These are phyloP conservation scores for Ophonus ardosiacus DNA, from an alignment of 2,888 invertebrate species.

Conservation along the genomic window DNA sequence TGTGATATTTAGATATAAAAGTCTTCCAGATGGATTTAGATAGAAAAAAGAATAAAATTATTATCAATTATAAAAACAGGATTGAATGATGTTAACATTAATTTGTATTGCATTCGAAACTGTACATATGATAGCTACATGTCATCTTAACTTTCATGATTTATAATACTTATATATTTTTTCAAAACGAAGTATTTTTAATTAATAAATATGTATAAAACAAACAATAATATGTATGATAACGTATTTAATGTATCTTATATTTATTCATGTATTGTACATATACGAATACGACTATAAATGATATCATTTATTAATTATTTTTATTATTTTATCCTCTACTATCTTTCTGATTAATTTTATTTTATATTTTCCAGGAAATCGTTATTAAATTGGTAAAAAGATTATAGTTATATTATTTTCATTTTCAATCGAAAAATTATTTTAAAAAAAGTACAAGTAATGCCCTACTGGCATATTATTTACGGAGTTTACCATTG, in stretches of 20 bases:
- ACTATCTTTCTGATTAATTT: background rate
- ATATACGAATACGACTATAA: conserved; percentile 57
- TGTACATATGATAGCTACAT: conserved; percentile 54
- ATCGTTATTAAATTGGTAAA: background rate
- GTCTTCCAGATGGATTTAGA: conserved; percentile 61
- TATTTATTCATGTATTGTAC: conserved; percentile 63
- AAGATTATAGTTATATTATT: background rate
- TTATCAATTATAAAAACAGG: conserved; percentile 42
- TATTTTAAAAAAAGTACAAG: too few relatives aligned
- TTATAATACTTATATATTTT: conserved; percentile 56
- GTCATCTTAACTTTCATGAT: conserved; percentile 46
- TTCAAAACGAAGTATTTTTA: conserved; percentile 61
- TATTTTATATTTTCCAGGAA: background rate
- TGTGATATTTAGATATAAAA: conserved; percentile 63
- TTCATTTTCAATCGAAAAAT: too few relatives aligned
- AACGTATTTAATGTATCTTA: conserved; percentile 58
- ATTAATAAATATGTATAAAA: conserved; percentile 57
- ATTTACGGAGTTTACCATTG: too few relatives aligned
- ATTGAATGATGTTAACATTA: conserved; percentile 49
- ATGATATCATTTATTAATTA: conserved; percentile 43
- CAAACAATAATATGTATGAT: conserved; percentile 56
- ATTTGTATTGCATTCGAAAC: conserved; percentile 29
- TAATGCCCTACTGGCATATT: too few relatives aligned
- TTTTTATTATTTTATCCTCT: background rate
- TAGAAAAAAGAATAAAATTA: conserved; percentile 45